Conservation (phyloP, 2,888 invertebrate species). For the Chrysolina americana region DNA sequence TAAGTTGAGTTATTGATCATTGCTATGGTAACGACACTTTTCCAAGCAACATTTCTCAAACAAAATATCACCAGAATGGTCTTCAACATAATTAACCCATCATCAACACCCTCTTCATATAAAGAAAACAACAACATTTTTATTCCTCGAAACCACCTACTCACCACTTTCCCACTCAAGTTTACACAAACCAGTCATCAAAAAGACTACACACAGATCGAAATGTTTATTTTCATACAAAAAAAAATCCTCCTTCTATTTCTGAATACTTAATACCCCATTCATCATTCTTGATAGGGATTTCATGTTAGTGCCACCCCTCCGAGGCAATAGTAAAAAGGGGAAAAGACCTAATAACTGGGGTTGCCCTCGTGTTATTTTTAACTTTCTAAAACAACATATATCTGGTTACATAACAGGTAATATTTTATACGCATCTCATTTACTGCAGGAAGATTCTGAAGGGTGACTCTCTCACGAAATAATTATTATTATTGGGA, state of each 20-base stretch:
- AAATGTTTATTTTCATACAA: slow-evolving; percentile 49
- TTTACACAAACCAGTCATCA: slow-evolving; percentile 47
- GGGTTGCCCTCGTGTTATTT: slow-evolving; percentile 43
- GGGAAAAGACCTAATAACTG: slow-evolving; percentile 37
- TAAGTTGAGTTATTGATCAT: too few species aligned
- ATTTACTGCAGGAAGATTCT: background rate
- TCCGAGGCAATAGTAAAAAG: slow-evolving; percentile 25
- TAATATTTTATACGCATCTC: slow-evolving; percentile 4
- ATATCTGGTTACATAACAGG: slow-evolving; percentile 42
- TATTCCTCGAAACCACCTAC: slow-evolving; percentile 18
- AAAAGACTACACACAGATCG: slow-evolving; percentile 41
- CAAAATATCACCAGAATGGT: background rate
- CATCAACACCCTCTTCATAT: background rate
- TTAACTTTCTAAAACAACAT: slow-evolving; percentile 43
- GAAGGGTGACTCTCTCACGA: background rate
- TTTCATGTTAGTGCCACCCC: slow-evolving; percentile 38
- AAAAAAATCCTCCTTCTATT: slow-evolving; percentile 49
- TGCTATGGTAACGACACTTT: too few species aligned
- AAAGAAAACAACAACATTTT: background rate
- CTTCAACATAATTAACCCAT: background rate
- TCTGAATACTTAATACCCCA: slow-evolving; percentile 50
- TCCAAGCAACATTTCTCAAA: too few species aligned
- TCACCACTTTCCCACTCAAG: slow-evolving; percentile 38
- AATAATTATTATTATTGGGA: too few species aligned
- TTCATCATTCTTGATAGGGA: slow-evolving; percentile 48